Evolutionary conservation across 2,888 invertebrate genomes (phyloP).

Genomic region (Eupithecia subfuscata): DNA sequence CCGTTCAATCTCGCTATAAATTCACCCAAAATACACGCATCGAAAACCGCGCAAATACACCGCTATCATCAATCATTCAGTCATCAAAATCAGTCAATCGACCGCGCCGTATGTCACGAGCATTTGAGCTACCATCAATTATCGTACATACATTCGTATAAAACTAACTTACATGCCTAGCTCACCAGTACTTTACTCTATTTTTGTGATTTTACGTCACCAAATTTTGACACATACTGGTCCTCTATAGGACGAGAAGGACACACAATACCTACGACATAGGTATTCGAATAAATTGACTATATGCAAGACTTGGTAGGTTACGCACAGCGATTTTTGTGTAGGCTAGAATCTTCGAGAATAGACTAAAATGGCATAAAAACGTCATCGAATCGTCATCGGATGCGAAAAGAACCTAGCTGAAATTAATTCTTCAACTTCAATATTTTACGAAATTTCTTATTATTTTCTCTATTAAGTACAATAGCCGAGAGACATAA

Average conservation of each 20-base stretch:
- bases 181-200: not conserved
- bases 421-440: not conserved
- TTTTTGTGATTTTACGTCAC: not conserved
- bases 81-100: conserved; percentile 36
- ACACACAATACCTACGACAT: not conserved
- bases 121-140: conserved; percentile 56
- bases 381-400: not conserved
- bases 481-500: not conserved
- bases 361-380: not conserved
- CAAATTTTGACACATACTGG: not conserved
- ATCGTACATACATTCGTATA: conserved; percentile 2
- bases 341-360: not conserved
- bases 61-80: conserved; percentile 47
- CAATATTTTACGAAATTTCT: not conserved
- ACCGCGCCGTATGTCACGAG: conserved; percentile 44
- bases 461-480: not conserved
- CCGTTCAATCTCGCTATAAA: conserved; percentile 14
- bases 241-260: not conserved
- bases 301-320: no score
- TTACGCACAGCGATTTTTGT: not conserved
- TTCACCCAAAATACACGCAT: conserved; percentile 26
- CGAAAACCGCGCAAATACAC: conserved; percentile 16
- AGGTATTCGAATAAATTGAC: not conserved
- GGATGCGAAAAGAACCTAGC: not conserved
- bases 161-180: not conserved